Evolutionary conservation across 1,140 invertebrate species (phyloP), one percentile per base, ranked within the genome.

Genomic region (Idris sp.): DNA sequence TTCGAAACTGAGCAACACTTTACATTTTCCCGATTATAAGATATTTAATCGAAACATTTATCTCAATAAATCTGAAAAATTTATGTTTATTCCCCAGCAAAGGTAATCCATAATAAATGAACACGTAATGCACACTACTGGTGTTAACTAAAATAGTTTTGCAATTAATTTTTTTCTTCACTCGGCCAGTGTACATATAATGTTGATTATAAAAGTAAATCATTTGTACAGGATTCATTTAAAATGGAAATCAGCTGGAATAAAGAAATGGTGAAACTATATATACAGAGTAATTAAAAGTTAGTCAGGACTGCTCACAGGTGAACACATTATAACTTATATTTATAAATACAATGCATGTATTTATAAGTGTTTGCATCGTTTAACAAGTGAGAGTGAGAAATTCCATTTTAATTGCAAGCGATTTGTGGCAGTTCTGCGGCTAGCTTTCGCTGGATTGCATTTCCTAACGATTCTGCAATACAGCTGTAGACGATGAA

Each of bases 361-460:
- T n/a, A n/a, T n/a, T n/a, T n/a, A 28, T 33, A 49, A 49, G 44
- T 26, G 53, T 61, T 59, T 54, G 30, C 28, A 49, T 44, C 48
- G 43, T 59, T 69, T 59, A 69, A 54, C 40, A 56, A 67, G 62
- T 49, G 56, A 61, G 71, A 74, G 71, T 74, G 71, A 59, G 41
- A 62, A 67, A 74, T 67, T 74, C 46, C 56, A 56, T 67, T 74
- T 74, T 67, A 74, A 74, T 74, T 74, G 56, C 48, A 35, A 58
- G 54, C 61, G 61, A 73, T 73, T 73, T 65, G 61, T 49, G 58
- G 69, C 54, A 49, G 36, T 53, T 46, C 44, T 14, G 40, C 26
- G 28, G 7, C 46, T 38, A 49, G 58, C 72, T 68, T 74, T 74
- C 64, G 62, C 72, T 38, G 35, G 11, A 16, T 61, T 31, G 28